Evolutionary conservation across 1,140 invertebrate genomes (phyloP), one percentile per base, ranked within the genome.

Genomic region (Penaeus indicus): DNA sequence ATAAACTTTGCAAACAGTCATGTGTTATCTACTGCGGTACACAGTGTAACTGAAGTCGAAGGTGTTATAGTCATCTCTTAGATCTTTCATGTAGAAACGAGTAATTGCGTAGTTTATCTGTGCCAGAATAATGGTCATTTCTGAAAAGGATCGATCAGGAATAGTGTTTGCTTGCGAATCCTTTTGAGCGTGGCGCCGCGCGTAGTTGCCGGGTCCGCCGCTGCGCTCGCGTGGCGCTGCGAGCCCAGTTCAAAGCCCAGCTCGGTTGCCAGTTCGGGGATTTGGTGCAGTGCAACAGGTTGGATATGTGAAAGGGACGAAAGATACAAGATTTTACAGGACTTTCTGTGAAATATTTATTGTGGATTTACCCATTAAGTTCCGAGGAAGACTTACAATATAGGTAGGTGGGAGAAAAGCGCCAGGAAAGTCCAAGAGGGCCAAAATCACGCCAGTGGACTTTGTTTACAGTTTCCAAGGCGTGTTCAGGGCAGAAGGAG

Each of bases 391-490:
- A 38, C 27, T 77, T 63, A 11, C 11, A 64, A 19, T 78, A 60
- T 77, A 83, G 81, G 81, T 88, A 60, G 62, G 86, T 62, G 19
- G 7, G 60, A 19, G 11, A 67, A 13, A 77, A 62, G 19, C 0
- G 32, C 13, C 13, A 25, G 16, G n/a, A 60, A n/a, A 27, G 25
- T 19, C 13, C 13, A 77, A 19, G 22, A n/a, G 25, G 18, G 69
- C 21, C 62, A 16, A 77, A 75, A 78, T 47, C 69, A 77, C 32
- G 21, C 69, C 42, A 61, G 22, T 47, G 61, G 25, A 88, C 86
- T 88, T 88, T 84, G 86, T 88, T 88, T 88, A 88, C 81, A 84
- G 82, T 81, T 22, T 86, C 60, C n/a, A 38, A 84, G 86, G 86
- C 86, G 86, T 83, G 80, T 83, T 77, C 80, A 54, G 42, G 79